Evolutionary conservation across 1,140 invertebrate genomes (phyloP), one percentile per base, ranked within the genome.

Genomic region (Brachionus sp.): DNA sequence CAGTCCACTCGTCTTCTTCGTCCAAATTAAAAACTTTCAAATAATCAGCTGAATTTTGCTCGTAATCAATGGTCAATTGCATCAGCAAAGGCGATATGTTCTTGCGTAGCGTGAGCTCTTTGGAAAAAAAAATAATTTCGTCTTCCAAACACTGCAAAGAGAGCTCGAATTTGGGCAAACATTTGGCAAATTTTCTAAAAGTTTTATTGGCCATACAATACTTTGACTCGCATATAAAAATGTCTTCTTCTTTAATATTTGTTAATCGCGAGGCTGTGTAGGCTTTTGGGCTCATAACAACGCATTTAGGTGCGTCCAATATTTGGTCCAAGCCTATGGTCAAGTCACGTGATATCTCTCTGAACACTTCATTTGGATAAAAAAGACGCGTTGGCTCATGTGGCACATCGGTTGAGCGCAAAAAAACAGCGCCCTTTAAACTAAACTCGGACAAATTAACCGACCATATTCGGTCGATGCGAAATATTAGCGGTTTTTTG

Each of bases 351-450:
- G 50, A 37, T 23, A 57, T 44, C 19, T 80, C 77, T 66, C 37
- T 90, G 85, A 98, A 93, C 23, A 98, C 91, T 90, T 99, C 97
- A 89, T 97, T 94, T 84, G 95, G 94, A 90, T 95, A 98, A 89
- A 96, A 98, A n/a, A 93, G 90, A 87, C 92, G 89, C 0, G 89
- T 89, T 0, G 89, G 90, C 78, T 91, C 91, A 89, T 92, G 93
- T 88, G 91, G 92, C 73, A 97, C 93, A 90, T 98, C 96, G 19
- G 91, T 90, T 3, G 97, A 95, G 68, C 93, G 92, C 53, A 98
- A 92, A 85, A 98, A 92, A 92, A 94, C 95, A 0, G 96, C 95
- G 1, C 97, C 97, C 85, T 93, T 93, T 88, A 98, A 95, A 86
- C 93, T 97, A 66, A 93, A 93, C 85, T 95, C 93, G 37, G 77